Percentiles rank a stretch among this genome's conserved stretches.
Conservation (phyloP, 2,888 invertebrate species). For the Galeopsomyia nigrocyanea region DNA sequence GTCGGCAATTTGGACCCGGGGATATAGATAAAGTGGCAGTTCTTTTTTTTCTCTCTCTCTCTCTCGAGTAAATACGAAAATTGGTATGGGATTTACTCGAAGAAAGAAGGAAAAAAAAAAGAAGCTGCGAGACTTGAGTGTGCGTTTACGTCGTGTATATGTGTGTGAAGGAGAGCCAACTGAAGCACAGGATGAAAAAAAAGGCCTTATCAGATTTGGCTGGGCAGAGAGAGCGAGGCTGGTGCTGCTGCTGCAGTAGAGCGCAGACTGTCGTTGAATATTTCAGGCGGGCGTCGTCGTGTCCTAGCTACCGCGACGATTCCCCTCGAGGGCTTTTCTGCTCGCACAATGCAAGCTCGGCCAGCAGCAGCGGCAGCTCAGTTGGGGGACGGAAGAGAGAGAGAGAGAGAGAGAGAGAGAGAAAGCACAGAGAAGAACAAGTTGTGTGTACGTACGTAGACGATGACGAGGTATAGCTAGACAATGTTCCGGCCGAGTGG, state of each 20-base stretch:
- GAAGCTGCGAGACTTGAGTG: not conserved
- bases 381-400: not conserved
- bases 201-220: slow-evolving; percentile 67
- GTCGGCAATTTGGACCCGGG: slow-evolving; percentile 38
- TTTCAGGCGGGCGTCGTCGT: slow-evolving; percentile 58
- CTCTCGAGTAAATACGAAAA: slow-evolving; percentile 35
- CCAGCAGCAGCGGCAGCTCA: slow-evolving; percentile 57
- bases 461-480: slow-evolving; percentile 38
- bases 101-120: slow-evolving; percentile 22
- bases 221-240: no score
- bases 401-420: no score
- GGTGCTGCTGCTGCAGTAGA: slow-evolving; percentile 42
- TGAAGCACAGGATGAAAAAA: slow-evolving; percentile 58
- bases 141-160: slow-evolving; percentile 34
- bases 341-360: slow-evolving; percentile 21
- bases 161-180: slow-evolving; percentile 37
- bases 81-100: slow-evolving; percentile 3
- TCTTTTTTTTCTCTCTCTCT: no score
- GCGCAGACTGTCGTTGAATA: slow-evolving; percentile 62
- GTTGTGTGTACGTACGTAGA: no score
- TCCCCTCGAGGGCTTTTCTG: slow-evolving; percentile 28
- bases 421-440: not conserved
- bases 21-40: slow-evolving; percentile 37
- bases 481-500: slow-evolving; percentile 53
- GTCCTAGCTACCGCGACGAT: slow-evolving; percentile 24